Percentiles rank a stretch among this genome's conserved stretches.
Conservation (phyloP, 2,888 invertebrate species). For the Nemotelus nigrinus region DNA sequence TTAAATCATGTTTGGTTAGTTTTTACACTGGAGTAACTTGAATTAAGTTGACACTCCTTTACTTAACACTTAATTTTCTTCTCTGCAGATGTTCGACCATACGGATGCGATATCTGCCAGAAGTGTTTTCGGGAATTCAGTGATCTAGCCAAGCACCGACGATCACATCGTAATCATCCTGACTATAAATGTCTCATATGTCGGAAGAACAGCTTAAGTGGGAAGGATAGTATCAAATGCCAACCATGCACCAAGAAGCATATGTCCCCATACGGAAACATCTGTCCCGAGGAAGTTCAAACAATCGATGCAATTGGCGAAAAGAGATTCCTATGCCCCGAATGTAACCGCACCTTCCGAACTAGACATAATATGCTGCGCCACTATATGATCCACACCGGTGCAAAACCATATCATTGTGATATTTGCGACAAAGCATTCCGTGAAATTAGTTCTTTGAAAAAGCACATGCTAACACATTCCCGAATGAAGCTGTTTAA, state of each 20-base stretch:
- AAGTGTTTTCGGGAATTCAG: constrained; percentile 64
- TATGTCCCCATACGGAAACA: constrained; percentile 45
- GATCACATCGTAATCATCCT: constrained; percentile 58
- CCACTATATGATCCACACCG: constrained; percentile 64
- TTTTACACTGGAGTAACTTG: not conserved
- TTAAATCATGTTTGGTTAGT: not conserved
- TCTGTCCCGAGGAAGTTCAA: constrained; percentile 51
- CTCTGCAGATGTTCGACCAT: constrained; percentile 61
- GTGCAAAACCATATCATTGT: constrained; percentile 63
- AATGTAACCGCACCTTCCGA: constrained; percentile 63
- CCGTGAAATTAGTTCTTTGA: constrained; percentile 62
- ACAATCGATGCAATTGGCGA: constrained; percentile 46
- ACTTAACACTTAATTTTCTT: constrained; percentile 32
- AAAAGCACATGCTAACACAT: constrained; percentile 63
- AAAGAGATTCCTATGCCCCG: constrained; percentile 60
- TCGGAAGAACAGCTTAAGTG: constrained; percentile 56
- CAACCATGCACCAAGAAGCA: constrained; percentile 56
- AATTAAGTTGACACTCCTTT: not conserved
- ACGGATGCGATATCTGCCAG: constrained; percentile 62
- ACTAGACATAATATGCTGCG: constrained; percentile 63
- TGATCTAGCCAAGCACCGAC: constrained; percentile 63
- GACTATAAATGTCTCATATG: constrained; percentile 63
- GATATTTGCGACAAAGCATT: constrained; percentile 62
- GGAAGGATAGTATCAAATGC: constrained; percentile 62
- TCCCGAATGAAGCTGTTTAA: constrained; percentile 62